phyloP scores from a whole-genome alignment of 2,797 vertebrate species.

The Anguilla marmorata region DNA sequence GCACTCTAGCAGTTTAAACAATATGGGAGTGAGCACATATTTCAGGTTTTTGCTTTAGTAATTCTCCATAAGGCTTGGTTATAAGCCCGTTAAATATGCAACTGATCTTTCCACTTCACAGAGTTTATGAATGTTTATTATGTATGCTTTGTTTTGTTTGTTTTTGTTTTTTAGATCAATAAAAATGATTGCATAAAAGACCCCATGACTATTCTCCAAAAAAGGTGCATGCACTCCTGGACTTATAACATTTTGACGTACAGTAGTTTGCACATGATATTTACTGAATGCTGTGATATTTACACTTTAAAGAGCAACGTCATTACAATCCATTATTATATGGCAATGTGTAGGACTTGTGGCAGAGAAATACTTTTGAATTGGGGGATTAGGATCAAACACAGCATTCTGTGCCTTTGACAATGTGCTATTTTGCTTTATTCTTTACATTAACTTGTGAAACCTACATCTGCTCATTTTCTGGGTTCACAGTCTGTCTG shows the following conservation, averaged over 20 bases:
- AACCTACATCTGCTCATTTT: not conserved
- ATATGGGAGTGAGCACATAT: not conserved
- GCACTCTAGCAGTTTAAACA: not conserved
- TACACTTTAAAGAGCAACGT: conserved; percentile 24
- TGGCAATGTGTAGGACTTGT: not conserved
- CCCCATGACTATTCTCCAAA: conserved; percentile 6
- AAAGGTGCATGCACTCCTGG: not conserved
- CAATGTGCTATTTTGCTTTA: not conserved
- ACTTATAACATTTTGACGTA: not conserved
- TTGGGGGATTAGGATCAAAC: not conserved
- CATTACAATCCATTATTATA: not conserved
- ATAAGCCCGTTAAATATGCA: not conserved
- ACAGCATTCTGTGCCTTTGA: not conserved
- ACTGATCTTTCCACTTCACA: not conserved
- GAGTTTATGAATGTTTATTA: not conserved
- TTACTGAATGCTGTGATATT: conserved; percentile 14
- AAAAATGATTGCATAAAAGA: not conserved
- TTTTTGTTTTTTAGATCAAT: not conserved
- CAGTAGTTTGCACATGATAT: not conserved
- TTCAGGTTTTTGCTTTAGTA: not conserved
- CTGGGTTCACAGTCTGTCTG: not conserved
- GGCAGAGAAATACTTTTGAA: not conserved
- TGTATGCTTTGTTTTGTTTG: not conserved
- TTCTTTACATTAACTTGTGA: not conserved
- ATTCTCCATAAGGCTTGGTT: not conserved